phyloP scores from a whole-genome alignment of 2,113 vertebrate genomes.

The Leucoraja erinaceus region DNA sequence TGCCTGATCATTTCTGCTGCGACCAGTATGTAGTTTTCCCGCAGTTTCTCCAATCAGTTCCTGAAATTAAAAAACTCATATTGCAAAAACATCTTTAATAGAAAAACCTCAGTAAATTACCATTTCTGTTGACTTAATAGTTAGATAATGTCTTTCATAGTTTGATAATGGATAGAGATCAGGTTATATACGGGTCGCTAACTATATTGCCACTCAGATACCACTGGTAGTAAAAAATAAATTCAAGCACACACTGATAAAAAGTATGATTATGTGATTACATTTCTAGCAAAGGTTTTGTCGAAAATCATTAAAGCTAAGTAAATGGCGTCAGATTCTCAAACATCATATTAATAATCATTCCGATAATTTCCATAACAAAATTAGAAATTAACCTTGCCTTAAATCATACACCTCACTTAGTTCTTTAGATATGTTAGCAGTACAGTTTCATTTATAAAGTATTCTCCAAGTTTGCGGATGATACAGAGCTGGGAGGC shows the following conservation, averaged over 20 bases:
- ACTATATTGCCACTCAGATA: too few relatives aligned
- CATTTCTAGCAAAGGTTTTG: background rate
- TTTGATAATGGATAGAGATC: background rate
- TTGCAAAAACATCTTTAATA: background rate
- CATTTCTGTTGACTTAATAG: background rate
- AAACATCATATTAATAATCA: background rate
- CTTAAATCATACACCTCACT: background rate
- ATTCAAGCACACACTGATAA: too few relatives aligned
- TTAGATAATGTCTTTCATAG: too few relatives aligned
- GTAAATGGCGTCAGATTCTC: background rate
- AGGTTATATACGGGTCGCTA: too few relatives aligned
- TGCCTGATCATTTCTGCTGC: slow-evolving; percentile 92
- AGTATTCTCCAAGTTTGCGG: background rate
- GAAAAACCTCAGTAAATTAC: background rate
- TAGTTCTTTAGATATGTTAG: background rate
- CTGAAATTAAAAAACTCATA: slow-evolving; percentile 50
- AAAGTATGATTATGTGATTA: too few relatives aligned
- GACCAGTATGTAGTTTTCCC: slow-evolving; percentile 87
- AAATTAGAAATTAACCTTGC: background rate
- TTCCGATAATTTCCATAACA: background rate
- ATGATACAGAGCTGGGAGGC: background rate
- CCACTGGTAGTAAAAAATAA: too few relatives aligned
- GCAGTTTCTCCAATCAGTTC: slow-evolving; percentile 82
- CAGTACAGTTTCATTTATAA: background rate
- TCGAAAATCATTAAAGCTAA: background rate